Base-by-base conservation (phyloP, 2,113 vertebrate genomes). In the Rutilus rutilus region DNA sequence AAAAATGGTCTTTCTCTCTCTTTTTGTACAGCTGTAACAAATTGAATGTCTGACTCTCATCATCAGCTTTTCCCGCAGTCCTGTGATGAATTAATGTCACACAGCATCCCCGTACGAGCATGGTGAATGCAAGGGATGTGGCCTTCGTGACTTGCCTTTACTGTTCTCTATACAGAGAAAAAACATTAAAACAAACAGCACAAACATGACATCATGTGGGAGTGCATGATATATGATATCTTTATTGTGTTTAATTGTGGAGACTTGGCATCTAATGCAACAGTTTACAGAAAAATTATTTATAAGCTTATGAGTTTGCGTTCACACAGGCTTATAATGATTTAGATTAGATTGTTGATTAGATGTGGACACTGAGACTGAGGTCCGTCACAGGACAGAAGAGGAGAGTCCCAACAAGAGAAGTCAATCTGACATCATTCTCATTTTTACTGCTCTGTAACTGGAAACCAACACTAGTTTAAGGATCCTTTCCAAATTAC, bases 11-110 rank as follows among this genome's bases (percentile, higher is more conserved):
- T 59, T 54, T 4, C 59, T 50, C 30, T 86, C 39, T 85, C 69
- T 90, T 84, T 85, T 65, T 83, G 82, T 85, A 87, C 91, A 93
- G 90, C 91, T 91, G 92, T 86, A 92, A 88, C 87, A 85, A 88
- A 92, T 92, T 89, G 88, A 85, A 77, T 90, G 86, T 83, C 82
- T 91, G 90, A 90, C 83, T 92, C 88, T 88, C 57, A 90, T 90
- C 86, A 88, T 86, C 75, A 14, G 83, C 59, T 73, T 89, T 90
- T 59, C 57, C 12, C 57, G 10, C 19, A 81, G 83, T 60, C 77
- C 90, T 90, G 89, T 23, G 67, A 73, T 64, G 52, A 87, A 90
- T 90, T 88, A 86, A 62, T 69, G 30, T 36, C 73, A 23, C 59
- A 73, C 57, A 76, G 59, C 65, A 86, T 89, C 86, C 39, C 78